Conservation (phyloP, 2,888 invertebrate genomes). For the Synanthedon myopaeformis region DNA sequence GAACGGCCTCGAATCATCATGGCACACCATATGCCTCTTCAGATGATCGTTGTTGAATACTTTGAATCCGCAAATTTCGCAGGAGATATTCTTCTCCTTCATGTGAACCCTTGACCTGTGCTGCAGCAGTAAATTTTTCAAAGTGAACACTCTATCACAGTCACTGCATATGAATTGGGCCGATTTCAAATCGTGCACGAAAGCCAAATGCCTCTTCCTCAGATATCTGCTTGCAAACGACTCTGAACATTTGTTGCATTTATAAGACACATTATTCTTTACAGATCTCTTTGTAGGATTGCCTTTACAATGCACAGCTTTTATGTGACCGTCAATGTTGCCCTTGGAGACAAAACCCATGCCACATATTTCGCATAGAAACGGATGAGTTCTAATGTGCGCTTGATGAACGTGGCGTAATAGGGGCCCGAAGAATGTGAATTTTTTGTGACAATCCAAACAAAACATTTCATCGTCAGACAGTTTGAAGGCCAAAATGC, state of each 20-base stretch:
- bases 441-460: conserved; percentile 28
- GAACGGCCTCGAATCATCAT: conserved; percentile 67
- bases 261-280: conserved; percentile 3
- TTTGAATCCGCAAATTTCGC: conserved; percentile 47
- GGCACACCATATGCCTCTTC: conserved; percentile 65
- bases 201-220: conserved; percentile 39
- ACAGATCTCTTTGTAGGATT: conserved; percentile 1
- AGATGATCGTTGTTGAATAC: conserved; percentile 53
- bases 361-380: conserved; percentile 41
- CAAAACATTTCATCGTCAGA: conserved; percentile 29
- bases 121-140: conserved; percentile 28
- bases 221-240: conserved; percentile 33
- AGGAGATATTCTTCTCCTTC: conserved; percentile 36
- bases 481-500: conserved; percentile 23
- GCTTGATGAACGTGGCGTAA: conserved; percentile 26
- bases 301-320: conserved; percentile 24
- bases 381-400: conserved; percentile 25
- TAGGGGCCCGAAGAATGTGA: conserved; percentile 31
- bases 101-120: conserved; percentile 45
- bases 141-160: conserved; percentile 34
- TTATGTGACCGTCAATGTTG: conserved; percentile 35
- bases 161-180: conserved; percentile 40
- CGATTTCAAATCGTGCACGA: conserved; percentile 39
- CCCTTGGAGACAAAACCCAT: conserved; percentile 35
- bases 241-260: conserved; percentile 45